Evolutionary conservation across 2,888 invertebrate species (phyloP), one percentile per base, ranked within the genome.

Genomic region (Odontothrips loti): DNA sequence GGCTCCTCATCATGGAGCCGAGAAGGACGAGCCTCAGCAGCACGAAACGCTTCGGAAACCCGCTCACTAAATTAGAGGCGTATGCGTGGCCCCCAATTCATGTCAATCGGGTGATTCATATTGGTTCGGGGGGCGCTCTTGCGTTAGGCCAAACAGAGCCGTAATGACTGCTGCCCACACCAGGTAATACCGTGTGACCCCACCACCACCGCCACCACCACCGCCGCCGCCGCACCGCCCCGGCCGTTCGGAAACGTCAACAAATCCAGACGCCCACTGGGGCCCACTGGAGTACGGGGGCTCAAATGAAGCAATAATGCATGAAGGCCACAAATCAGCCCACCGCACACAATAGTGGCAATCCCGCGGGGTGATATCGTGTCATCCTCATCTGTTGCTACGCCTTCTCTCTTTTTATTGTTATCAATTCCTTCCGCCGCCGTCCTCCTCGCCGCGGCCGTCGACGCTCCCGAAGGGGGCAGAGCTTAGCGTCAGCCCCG

Each of bases 41-140:
- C 51, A 10, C 6, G 6, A 10, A 10, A 3, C 12, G 51, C 51
- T 23, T 23, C n/a, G 68, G 27, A 27, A 75, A 75, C 23, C 68
- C 1, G 68, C 23, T 75, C 68, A 75, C 68, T 75, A 75, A 75
- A 75, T 75, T 75, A 75, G 27, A 75, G 23, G n/a, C 27, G 68
- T 27, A 75, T 75, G 12, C 68, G 23, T 27, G 68, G 23, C 68
- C 68, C 27, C 68, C 68, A 75, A 75, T 75, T 75, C 68, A 75
- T 75, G 68, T 75, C 68, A 75, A 75, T 75, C 68, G 68, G 68
- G 23, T 75, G 68, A 75, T 75, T 75, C 68, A 75, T 75, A 23
- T 43, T 43, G 34, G 34, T 43, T 43, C 58, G 20, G 4, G 6
- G 58, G 58, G 6, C 68, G 68, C 23, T 12, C 68, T 27, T 75